Evolutionary conservation across 2,888 invertebrate species (phyloP).

Genomic region (Tinea pellionella): DNA sequence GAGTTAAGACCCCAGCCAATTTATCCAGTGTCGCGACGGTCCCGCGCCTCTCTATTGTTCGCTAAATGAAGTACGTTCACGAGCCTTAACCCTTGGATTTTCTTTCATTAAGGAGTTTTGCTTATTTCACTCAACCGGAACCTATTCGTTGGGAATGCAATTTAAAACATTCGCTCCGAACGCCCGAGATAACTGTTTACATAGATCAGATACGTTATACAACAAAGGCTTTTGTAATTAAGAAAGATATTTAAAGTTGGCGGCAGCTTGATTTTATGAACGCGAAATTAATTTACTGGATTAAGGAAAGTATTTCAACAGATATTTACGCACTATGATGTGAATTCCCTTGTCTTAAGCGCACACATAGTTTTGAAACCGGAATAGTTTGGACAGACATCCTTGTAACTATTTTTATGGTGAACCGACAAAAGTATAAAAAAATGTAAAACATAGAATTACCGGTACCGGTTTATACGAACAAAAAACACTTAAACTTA

Average conservation of each 20-base stretch:
- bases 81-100: conserved; percentile 34
- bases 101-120: conserved; percentile 57
- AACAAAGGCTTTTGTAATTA: conserved; percentile 70
- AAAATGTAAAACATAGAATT: not conserved
- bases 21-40: conserved; percentile 58
- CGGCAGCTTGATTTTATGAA: conserved; percentile 65
- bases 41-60: conserved; percentile 54
- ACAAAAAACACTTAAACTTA: not conserved
- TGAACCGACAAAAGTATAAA: not conserved
- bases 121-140: conserved; percentile 59
- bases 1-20: conserved; percentile 56
- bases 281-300: conserved; percentile 62
- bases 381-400: conserved; percentile 4
- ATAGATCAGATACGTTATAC: conserved; percentile 66
- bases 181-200: conserved; percentile 42
- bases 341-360: not conserved
- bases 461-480: not conserved
- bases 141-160: conserved; percentile 63
- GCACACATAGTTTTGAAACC: not conserved
- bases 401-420: conserved; percentile 1
- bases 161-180: conserved; percentile 64
- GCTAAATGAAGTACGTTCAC: conserved; percentile 59
- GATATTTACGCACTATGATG: conserved; percentile 9
- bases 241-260: conserved; percentile 68
- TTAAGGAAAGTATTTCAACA: conserved; percentile 29